Conservation (phyloP, 2,113 vertebrate species). For the Forbesichthys agassizii region DNA sequence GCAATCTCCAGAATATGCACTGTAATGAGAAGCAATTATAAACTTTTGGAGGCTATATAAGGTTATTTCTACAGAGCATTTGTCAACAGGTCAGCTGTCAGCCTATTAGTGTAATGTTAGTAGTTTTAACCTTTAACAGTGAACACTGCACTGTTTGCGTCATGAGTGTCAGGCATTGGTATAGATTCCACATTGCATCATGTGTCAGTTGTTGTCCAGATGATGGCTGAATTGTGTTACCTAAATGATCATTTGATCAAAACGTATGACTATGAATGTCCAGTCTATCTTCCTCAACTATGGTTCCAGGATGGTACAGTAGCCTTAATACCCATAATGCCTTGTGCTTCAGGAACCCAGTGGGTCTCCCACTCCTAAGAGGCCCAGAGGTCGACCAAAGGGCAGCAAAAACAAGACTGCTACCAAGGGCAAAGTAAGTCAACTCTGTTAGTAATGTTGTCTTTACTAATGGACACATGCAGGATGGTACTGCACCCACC, state of each 20-base stretch:
- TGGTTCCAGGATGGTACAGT: not conserved
- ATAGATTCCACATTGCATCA: not conserved
- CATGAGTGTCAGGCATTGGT: not conserved
- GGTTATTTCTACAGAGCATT: slow-evolving; percentile 11
- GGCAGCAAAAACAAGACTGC: slow-evolving; percentile 92
- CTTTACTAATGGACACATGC: not conserved
- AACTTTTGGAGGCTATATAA: not conserved
- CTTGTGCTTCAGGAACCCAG: slow-evolving; percentile 84
- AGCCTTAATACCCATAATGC: not conserved
- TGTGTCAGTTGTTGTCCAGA: not conserved
- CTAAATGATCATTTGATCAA: too few species aligned
- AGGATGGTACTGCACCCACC: not conserved
- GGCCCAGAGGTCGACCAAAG: slow-evolving; percentile 92
- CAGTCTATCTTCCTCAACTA: not conserved
- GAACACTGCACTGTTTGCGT: slow-evolving; percentile 31
- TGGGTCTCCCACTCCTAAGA: slow-evolving; percentile 91
- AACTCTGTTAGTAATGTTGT: not conserved
- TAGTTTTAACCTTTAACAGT: slow-evolving; percentile 42
- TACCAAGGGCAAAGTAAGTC: slow-evolving; percentile 86
- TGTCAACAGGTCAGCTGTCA: slow-evolving; percentile 62
- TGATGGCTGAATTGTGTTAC: not conserved
- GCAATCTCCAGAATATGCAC: not conserved
- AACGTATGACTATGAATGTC: not conserved
- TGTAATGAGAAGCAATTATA: not conserved
- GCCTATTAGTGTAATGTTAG: slow-evolving; percentile 42